phyloP scores from a whole-genome alignment of 1,140 invertebrate species.

The Argopecten irradians region DNA sequence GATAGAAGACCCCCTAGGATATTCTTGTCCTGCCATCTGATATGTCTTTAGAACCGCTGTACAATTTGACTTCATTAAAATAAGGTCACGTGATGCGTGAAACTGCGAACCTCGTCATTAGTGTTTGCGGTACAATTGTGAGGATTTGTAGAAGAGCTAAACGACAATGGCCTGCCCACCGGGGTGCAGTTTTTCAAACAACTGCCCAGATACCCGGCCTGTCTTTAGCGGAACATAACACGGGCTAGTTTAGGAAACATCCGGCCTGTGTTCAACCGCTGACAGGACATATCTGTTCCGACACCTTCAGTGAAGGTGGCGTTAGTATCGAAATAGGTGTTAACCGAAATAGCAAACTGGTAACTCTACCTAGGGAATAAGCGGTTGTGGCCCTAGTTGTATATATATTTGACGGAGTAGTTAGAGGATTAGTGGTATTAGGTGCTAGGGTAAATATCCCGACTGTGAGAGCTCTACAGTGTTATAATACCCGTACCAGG shows the following conservation, averaged over 20 bases:
- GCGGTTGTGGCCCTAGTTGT: background rate
- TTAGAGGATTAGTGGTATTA: background rate
- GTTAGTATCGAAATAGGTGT: background rate
- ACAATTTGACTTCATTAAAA: slow-evolving; percentile 23
- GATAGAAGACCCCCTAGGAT: slow-evolving; percentile 3
- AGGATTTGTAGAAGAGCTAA: background rate
- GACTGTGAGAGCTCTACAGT: background rate
- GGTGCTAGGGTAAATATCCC: background rate
- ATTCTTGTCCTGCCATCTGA: background rate
- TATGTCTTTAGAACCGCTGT: slow-evolving; percentile 10
- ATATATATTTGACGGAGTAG: background rate
- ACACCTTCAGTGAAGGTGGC: background rate
- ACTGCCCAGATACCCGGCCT: background rate
- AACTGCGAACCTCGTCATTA: slow-evolving; percentile 4
- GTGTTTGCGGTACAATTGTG: slow-evolving; percentile 1
- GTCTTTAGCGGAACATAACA: background rate
- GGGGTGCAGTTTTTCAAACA: background rate
- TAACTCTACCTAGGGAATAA: background rate
- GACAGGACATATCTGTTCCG: background rate
- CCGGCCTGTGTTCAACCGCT: background rate
- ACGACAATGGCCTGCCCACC: background rate
- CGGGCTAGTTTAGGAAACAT: background rate
- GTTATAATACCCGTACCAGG: background rate
- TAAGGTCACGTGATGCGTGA: slow-evolving; percentile 20
- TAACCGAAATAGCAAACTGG: background rate